phyloP scores from a whole-genome alignment of 2,113 vertebrate genomes.

The Pseudorectes ferrugineus region DNA sequence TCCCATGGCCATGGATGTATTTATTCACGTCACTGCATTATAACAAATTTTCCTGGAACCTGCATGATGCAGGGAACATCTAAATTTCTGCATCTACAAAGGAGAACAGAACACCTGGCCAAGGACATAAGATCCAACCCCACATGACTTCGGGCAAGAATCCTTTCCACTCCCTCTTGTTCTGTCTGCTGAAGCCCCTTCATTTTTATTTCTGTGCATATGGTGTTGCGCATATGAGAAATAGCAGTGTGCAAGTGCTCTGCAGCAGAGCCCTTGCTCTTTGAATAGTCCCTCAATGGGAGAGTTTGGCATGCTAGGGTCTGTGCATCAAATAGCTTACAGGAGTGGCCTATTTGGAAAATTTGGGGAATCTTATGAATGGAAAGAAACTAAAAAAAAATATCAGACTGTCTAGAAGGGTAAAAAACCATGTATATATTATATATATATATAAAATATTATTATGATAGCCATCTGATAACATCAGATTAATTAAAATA shows the following conservation, averaged over 20 bases:
- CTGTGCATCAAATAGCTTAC: not conserved
- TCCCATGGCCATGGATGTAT: rapidly evolving
- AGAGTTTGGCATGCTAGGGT: not conserved
- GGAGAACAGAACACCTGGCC: not conserved
- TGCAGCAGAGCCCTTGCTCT: not conserved
- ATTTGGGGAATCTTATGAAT: not conserved
- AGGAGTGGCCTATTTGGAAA: not conserved
- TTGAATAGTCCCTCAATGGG: not conserved
- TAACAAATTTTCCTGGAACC: not conserved
- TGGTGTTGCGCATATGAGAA: not conserved
- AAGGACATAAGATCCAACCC: not conserved
- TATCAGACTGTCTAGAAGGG: not conserved
- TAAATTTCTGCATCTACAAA: not conserved
- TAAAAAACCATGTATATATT: not conserved
- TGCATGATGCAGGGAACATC: not conserved
- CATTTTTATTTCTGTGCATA: not conserved
- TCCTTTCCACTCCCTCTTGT: not conserved
- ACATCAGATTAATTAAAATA: not conserved
- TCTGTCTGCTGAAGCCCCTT: not conserved
- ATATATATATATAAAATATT: not conserved
- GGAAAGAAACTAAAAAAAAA: not conserved
- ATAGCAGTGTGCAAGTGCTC: not conserved
- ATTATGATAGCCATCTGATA: not conserved
- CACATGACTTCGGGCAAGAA: not conserved
- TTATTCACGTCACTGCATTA: not conserved